Evolutionary conservation across 2,797 vertebrate genomes (phyloP).

Genomic region (Gouania willdenowi): DNA sequence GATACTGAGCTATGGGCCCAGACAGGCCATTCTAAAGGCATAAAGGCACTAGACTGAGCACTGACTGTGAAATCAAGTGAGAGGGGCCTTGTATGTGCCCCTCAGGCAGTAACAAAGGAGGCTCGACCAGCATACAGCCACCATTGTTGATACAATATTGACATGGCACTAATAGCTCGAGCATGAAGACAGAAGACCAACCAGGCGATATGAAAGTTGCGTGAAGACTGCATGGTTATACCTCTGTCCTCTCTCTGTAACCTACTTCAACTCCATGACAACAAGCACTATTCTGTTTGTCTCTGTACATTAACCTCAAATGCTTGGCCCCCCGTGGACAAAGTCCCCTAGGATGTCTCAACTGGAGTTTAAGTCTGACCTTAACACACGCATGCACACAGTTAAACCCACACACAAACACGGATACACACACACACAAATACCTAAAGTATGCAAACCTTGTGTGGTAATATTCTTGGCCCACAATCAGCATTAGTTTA

Average conservation of each 20-base stretch:
- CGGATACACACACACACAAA: constrained; percentile 3
- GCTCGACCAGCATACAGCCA: constrained; percentile 19
- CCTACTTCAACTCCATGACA: constrained; percentile 63
- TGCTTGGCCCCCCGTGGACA: constrained; percentile 41
- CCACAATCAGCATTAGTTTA: background rate
- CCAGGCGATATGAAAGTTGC: constrained; percentile 49
- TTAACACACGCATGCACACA: constrained; percentile 1
- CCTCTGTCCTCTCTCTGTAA: constrained; percentile 31
- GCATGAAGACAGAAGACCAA: constrained; percentile 34
- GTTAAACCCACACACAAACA: constrained; percentile 3
- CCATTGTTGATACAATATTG: constrained; percentile 68
- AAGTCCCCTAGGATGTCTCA: constrained; percentile 36
- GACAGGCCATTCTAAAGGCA: constrained; percentile 23
- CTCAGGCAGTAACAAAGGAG: constrained; percentile 32
- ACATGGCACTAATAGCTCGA: constrained; percentile 63
- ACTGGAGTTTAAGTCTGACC: constrained; percentile 19
- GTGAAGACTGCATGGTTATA: no score
- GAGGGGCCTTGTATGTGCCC: constrained; percentile 18
- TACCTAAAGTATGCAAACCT: no score
- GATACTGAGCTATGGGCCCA: constrained; percentile 3
- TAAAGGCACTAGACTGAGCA: constrained; percentile 21
- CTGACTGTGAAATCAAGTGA: constrained; percentile 34
- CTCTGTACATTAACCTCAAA: constrained; percentile 63
- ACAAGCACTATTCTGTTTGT: constrained; percentile 62
- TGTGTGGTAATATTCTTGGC: no score